phyloP scores from a whole-genome alignment of 2,113 vertebrate species.

The Physeter macrocephalus region DNA sequence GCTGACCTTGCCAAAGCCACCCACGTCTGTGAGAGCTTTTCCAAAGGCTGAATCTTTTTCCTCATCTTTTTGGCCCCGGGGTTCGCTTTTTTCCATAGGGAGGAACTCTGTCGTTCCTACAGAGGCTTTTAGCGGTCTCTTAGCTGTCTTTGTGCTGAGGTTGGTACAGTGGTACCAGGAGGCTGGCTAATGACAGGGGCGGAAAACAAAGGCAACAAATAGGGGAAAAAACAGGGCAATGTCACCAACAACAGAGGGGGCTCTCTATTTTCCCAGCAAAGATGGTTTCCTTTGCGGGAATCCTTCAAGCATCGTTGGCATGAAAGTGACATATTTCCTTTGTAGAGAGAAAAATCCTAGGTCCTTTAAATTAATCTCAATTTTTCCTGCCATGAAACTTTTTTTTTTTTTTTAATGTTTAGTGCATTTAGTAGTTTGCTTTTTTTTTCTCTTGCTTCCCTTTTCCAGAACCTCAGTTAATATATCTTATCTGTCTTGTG shows the following conservation, averaged over 20 bases:
- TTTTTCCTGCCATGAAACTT: constrained; percentile 43
- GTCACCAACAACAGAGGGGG: background rate
- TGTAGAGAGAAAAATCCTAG: background rate
- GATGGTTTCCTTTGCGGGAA: constrained; percentile 23
- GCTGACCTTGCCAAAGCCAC: background rate
- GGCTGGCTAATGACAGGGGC: background rate
- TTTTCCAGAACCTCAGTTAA: constrained; percentile 8
- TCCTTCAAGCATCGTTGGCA: background rate
- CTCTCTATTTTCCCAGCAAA: constrained; percentile 4
- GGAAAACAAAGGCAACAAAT: constrained; percentile 56
- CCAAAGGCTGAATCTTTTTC: background rate
- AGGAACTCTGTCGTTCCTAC: background rate
- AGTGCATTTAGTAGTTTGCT: background rate
- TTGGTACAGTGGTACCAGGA: background rate
- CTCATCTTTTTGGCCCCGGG: background rate
- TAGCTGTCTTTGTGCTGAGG: constrained; percentile 44
- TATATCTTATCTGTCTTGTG: background rate
- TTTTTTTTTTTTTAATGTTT: background rate
- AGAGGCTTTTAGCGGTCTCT: constrained; percentile 34
- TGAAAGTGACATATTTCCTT: background rate
- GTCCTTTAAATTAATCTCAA: background rate
- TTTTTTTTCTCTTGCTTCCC: background rate
- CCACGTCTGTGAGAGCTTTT: background rate
- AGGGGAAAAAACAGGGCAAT: background rate
- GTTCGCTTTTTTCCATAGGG: background rate